Evolutionary conservation across 30 jellyfish, hydroid and myxozoan genomes (phyloP), one percentile per base, ranked within the genome.

Genomic region (Morbakka virulenta): DNA sequence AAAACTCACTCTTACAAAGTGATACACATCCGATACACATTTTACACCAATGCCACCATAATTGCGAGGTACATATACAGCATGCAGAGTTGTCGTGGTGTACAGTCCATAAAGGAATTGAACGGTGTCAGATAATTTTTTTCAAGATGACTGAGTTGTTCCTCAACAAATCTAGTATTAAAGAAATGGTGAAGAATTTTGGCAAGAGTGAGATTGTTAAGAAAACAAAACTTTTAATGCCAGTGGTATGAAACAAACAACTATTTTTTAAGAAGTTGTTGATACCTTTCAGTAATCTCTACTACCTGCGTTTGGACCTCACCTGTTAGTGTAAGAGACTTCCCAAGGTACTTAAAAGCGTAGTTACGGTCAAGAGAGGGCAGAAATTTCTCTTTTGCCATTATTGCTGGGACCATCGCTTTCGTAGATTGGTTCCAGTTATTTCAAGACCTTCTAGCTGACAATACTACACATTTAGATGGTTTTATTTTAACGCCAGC

Each of bases 301-400:
- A n/a, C n/a, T n/a, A n/a, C n/a, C n/a, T 77, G 88, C 62, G 41
- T 77, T 62, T 41, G 65, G 41, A 36, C 88, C 49, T 77, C 80
- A 2, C 79, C 80, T 28, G n/a, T 57, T 4, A 53, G 34, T 6
- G 76, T 23, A 17, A 74, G 24, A 9, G 35, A 53, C 28, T 74
- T 51, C 32, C 88, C 79, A 50, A 77, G 72, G 11, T 33, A 68
- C 41, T 68, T 68, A 2, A 32, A 68, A 32, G 80, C 62, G 34
- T 68, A 11, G 11, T 13, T 20, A n/a, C 80, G 47, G 17, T 68
- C 24, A 68, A n/a, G n/a, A n/a, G n/a, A n/a, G n/a, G n/a, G n/a
- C n/a, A n/a, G n/a, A n/a, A n/a, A n/a, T n/a, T n/a, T n/a, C n/a
- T n/a, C n/a, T n/a, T n/a, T n/a, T n/a, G n/a, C n/a, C n/a, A n/a